Conservation (phyloP, 1,140 invertebrate genomes). For the Stegodyphus mimosarum region DNA sequence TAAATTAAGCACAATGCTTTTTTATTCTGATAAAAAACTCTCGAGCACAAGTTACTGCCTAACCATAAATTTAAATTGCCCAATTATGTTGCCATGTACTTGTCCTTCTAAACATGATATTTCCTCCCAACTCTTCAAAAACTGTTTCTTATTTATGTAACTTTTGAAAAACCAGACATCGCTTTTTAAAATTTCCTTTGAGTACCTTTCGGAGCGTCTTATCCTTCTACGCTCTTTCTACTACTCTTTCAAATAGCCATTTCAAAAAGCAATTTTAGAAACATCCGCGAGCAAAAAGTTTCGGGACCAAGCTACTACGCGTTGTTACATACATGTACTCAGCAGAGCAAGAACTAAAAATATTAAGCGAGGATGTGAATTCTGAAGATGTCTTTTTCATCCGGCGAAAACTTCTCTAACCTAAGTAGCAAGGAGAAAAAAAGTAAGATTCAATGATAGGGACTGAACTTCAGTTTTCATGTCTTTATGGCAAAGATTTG, state of each 20-base stretch:
- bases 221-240: constrained; percentile 1
- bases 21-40: too few species aligned
- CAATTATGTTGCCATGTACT: constrained; percentile 14
- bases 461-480: neutral
- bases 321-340: neutral
- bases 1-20: too few species aligned
- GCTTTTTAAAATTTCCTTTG: constrained; percentile 47
- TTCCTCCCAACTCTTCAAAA: constrained; percentile 15
- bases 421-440: constrained; percentile 8
- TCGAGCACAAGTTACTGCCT: neutral
- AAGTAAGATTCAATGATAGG: constrained; percentile 29
- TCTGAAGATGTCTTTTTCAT: neutral
- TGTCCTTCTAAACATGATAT: neutral
- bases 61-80: constrained; percentile 49
- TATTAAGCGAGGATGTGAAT: constrained; percentile 43
- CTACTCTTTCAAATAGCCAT: constrained; percentile 35
- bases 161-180: constrained; percentile 38
- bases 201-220: constrained; percentile 38
- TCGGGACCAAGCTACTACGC: constrained; percentile 2
- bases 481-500: neutral
- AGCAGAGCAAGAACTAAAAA: constrained; percentile 2
- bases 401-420: neutral
- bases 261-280: constrained; percentile 54
- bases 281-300: constrained; percentile 46
- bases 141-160: constrained; percentile 15